Percentiles rank a stretch among this genome's conserved stretches.
These are phyloP conservation scores for Meteorus sp. DNA, from an alignment of 1,140 invertebrate species.

Conservation along the genomic window DNA sequence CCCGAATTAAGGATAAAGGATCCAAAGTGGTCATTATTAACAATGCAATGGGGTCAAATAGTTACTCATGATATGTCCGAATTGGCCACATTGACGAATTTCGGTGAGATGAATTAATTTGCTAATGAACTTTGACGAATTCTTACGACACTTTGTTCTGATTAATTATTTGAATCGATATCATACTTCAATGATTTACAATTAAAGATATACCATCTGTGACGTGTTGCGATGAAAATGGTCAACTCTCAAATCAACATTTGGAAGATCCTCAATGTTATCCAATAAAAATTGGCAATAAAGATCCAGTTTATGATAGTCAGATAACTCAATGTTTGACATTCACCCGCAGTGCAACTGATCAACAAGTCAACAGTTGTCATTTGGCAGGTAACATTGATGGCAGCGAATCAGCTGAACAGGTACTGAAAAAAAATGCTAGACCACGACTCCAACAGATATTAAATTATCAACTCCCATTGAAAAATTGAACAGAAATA, in stretches of 20 bases:
- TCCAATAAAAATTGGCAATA: slow-evolving; percentile 79
- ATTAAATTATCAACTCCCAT: too few species aligned
- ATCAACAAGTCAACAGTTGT: slow-evolving; percentile 56
- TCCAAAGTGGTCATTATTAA: slow-evolving; percentile 71
- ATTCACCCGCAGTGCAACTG: slow-evolving; percentile 79
- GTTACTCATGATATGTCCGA: slow-evolving; percentile 83
- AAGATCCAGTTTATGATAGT: slow-evolving; percentile 78
- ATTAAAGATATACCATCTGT: not conserved
- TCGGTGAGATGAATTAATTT: not conserved
- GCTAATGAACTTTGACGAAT: too few species aligned
- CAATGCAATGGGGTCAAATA: slow-evolving; percentile 87
- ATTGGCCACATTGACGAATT: slow-evolving; percentile 4
- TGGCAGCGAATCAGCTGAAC: slow-evolving; percentile 69
- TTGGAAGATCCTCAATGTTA: slow-evolving; percentile 69
- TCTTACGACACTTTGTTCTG: not conserved
- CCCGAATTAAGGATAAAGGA: slow-evolving; percentile 67
- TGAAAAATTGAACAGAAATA: too few species aligned
- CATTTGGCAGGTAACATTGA: slow-evolving; percentile 62
- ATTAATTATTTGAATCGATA: not conserved
- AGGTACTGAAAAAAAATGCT: slow-evolving; percentile 53
- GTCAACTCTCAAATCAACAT: slow-evolving; percentile 60
- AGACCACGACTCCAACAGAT: not conserved
- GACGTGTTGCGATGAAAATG: slow-evolving; percentile 58
- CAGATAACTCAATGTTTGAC: slow-evolving; percentile 78
- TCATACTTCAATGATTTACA: not conserved